phyloP scores from a whole-genome alignment of 2,888 invertebrate genomes.

The Gymnoscelis rufifasciata region DNA sequence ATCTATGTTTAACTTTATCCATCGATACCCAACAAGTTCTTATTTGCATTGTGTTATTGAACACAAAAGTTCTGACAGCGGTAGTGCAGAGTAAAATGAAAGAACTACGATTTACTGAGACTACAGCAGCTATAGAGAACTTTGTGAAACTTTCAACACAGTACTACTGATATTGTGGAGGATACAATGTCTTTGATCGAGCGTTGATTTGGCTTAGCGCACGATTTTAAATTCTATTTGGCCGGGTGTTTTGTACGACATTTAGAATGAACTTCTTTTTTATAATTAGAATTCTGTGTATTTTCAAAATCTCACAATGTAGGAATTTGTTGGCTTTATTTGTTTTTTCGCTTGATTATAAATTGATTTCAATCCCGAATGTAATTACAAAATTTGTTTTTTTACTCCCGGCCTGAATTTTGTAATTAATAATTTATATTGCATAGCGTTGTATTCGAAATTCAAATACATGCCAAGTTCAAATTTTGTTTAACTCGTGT shows the following conservation, averaged over 20 bases:
- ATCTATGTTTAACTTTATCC: not conserved
- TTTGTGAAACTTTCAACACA: conserved; percentile 16
- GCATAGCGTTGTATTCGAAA: no score
- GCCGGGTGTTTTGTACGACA: not conserved
- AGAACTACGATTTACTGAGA: conserved; percentile 12
- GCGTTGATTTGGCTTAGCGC: conserved; percentile 6
- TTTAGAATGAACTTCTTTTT: not conserved
- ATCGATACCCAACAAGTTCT: not conserved
- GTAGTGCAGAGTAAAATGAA: conserved; percentile 1
- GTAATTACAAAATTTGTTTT: no score
- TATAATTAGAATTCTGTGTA: no score
- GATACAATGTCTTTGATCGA: conserved; percentile 21
- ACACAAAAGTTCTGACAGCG: conserved; percentile 1
- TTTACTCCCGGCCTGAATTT: no score
- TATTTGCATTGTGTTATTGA: not conserved
- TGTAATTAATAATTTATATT: no score
- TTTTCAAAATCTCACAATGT: not conserved
- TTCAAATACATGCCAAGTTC: no score
- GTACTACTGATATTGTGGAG: conserved; percentile 17
- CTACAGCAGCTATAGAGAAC: conserved; percentile 16
- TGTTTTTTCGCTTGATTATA: no score
- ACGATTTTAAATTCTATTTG: not conserved
- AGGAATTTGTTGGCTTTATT: no score
- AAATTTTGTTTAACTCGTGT: no score
- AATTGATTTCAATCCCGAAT: no score